Conservation (phyloP, 2,113 vertebrate genomes). For the Peromyscus leucopus region DNA sequence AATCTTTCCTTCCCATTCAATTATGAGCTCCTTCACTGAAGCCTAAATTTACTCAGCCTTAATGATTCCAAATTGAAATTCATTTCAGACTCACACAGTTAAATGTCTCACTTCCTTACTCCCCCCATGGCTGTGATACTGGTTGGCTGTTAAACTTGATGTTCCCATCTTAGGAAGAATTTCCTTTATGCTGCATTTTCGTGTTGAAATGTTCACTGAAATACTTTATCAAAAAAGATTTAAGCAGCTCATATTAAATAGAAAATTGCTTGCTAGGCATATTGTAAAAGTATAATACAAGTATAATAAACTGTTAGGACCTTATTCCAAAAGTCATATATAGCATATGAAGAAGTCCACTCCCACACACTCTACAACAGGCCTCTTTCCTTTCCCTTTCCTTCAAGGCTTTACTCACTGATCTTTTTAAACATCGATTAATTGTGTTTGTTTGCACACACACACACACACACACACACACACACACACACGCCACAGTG, state of each 20-base stretch:
- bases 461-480: no score
- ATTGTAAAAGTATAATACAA: not conserved
- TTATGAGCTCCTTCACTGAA: not conserved
- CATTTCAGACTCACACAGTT: not conserved
- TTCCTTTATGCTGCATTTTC: not conserved
- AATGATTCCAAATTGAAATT: not conserved
- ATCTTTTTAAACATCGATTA: not conserved
- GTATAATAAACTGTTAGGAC: not conserved
- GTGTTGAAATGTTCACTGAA: not conserved
- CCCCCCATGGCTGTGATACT: not conserved
- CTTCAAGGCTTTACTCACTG: not conserved
- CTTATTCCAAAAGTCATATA: not conserved
- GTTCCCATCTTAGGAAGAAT: not conserved
- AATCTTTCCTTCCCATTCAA: not conserved
- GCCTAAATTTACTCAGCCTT: not conserved
- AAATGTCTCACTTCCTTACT: not conserved
- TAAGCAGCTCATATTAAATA: not conserved
- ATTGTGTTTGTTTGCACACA: not conserved
- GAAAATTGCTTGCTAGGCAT: not conserved
- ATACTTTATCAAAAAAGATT: constrained; percentile 15
- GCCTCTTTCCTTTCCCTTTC: no score
- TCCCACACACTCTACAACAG: rapidly evolving
- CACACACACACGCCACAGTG: no score
- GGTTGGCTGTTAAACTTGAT: constrained; percentile 12
- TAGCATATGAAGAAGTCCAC: not conserved